Evolutionary conservation across 2,888 invertebrate species (phyloP), one percentile per base, ranked within the genome.

Genomic region (Tuta absoluta): DNA sequence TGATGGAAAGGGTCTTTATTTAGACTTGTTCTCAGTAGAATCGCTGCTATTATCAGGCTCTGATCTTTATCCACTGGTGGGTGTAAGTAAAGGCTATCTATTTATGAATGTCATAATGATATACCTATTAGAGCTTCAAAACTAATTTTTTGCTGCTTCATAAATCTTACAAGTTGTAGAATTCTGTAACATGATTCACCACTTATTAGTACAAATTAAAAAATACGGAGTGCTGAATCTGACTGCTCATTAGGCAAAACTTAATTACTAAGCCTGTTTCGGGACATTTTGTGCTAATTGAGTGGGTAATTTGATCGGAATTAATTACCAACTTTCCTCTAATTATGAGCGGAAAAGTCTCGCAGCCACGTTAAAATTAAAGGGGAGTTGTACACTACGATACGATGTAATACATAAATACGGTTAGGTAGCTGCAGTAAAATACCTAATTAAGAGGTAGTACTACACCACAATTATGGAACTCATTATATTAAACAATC

Each of bases 1-100:
- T 33, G 45, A 62, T 65, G 48, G 58, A 62, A 62, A 33, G 48
- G 24, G 33, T 19, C 28, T 61, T 45, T 19, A 64, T 53, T 61
- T 61, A 53, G 28, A 57, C 24, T 24, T 28, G 23, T 17, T 17
- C 53, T 51, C 51, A 11, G 49, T 51, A 62, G 37, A 19, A 12
- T 10, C 8, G 38, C 12, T 12, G 38, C 38, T 38, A 38, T n/a
- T n/a, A n/a, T n/a, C 28, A 28, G 28, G 28, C 28, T 28, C 28
- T 28, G 28, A 28, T 28, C 33, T 33, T 33, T 33, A 33, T 33
- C 33, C 10, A 33, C 33, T 33, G 33, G 33, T 33, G 33, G 10
- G 33, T 33, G n/a, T n/a, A n/a, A n/a, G n/a, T n/a, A n/a, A n/a
- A n/a, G n/a, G n/a, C n/a, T n/a, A n/a, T n/a, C n/a, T n/a, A n/a